Base-by-base conservation (phyloP, 2,797 vertebrate species). In the Uromys caudimaculatus region DNA sequence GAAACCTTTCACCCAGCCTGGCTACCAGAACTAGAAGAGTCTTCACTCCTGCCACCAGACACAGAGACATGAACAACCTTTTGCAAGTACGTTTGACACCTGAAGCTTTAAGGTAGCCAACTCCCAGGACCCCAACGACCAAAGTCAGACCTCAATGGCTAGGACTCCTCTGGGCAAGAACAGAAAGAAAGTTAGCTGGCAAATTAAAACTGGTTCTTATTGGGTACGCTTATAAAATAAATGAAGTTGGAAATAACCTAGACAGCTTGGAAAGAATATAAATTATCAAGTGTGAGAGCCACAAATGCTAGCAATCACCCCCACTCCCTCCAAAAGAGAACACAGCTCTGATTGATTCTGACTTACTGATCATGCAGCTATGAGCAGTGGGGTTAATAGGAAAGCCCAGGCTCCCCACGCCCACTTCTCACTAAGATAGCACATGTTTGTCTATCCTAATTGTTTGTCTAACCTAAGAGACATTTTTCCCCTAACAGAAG, bases 201-300 rank as follows among this genome's bases (percentile, higher is more conserved):
- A 79, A 44, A 52, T 85, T 94, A 81, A 88, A 95, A 91, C 62
- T 24, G 7, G 16, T 6, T 88, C 85, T 91, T 52, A 52, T 60
- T 94, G 79, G 23, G 17, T 17, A 71, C n/a, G 85, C 84, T 50
- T 50, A 56, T 50, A 81, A 93, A 14, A 21, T 50, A 77, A 92
- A 41, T 52, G 32, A 82, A 89, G 64, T 90, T 35, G 64, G 58
- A 93, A 21, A 17, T 24, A 38, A 89, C 32, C n/a, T 76, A 76
- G 67, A 6, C 8, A 56, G 35, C 64, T 93, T 86, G 16, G 44
- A 27, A 76, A 81, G n/a, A 64, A 64, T 27, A 71, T 29, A 75
- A 52, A 60, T 77, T 50, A 54, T 27, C 2, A 60, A 21, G 16
- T 41, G 21, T 69, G 23, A 47, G 23, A 10, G 21, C 29, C 11